Evolutionary conservation across 2,888 invertebrate genomes (phyloP).

Genomic region (Elysia crispata): DNA sequence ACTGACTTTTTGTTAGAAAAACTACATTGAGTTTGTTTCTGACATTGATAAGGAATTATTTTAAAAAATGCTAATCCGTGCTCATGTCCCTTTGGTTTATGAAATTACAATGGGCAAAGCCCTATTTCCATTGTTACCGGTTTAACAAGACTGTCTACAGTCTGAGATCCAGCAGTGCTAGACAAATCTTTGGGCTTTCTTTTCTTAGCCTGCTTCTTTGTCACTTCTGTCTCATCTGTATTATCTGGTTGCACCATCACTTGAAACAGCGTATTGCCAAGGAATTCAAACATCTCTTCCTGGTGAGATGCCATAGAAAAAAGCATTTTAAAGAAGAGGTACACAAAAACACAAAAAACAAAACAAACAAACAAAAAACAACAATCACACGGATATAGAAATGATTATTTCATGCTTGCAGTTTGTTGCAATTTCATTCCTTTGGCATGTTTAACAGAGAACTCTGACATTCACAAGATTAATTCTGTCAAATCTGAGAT

Average conservation of each 20-base stretch:
- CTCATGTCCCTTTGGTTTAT: background rate
- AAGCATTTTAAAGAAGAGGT: background rate
- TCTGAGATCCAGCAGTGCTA: slow-evolving; percentile 35
- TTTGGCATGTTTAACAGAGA: too few species aligned
- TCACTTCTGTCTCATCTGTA: slow-evolving; percentile 51
- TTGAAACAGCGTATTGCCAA: slow-evolving; percentile 75
- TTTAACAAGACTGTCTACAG: slow-evolving; percentile 19
- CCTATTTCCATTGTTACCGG: slow-evolving; percentile 21
- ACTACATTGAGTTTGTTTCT: too few species aligned
- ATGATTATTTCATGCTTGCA: too few species aligned
- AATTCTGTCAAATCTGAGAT: too few species aligned
- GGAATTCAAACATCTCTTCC: slow-evolving; percentile 77
- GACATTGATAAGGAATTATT: slow-evolving; percentile 2
- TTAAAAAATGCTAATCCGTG: background rate
- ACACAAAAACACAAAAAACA: too few species aligned
- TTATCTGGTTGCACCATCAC: slow-evolving; percentile 55
- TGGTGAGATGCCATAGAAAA: slow-evolving; percentile 50
- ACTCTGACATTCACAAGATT: too few species aligned
- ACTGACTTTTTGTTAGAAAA: too few species aligned
- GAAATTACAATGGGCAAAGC: too few species aligned
- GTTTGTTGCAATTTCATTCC: too few species aligned
- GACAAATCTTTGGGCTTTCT: slow-evolving; percentile 39
- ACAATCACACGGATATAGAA: too few species aligned
- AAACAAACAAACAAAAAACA: too few species aligned
- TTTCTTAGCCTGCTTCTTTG: slow-evolving; percentile 30